Evolutionary conservation across 2,888 invertebrate genomes (phyloP).

Genomic region (Drosophila pseudotalamancana): DNA sequence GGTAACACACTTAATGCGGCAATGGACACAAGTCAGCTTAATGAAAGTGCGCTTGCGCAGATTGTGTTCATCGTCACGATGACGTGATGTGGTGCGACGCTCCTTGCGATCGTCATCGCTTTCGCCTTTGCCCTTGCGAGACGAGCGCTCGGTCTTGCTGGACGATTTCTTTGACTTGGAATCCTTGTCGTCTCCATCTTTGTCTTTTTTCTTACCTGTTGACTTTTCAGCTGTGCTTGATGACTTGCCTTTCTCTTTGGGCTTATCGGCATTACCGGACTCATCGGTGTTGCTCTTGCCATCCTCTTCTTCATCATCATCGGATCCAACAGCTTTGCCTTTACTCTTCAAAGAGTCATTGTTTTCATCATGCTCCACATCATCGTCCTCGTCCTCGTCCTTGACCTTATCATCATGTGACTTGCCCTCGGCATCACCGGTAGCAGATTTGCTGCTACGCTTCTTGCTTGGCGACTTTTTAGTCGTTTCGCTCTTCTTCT

Average conservation of each 20-base stretch:
- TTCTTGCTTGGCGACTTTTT: slow-evolving; percentile 62
- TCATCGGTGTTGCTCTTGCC: slow-evolving; percentile 83
- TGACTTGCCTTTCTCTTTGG: slow-evolving; percentile 69
- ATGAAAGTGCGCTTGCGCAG: slow-evolving; percentile 85
- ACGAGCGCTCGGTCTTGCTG: slow-evolving; percentile 70
- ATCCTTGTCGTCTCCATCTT: slow-evolving; percentile 80
- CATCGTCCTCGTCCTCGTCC: slow-evolving; percentile 54
- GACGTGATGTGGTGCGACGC: slow-evolving; percentile 60
- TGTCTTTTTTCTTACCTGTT: slow-evolving; percentile 84
- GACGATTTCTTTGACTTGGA: slow-evolving; percentile 67
- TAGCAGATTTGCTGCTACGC: slow-evolving; percentile 55
- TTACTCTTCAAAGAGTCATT: slow-evolving; percentile 69
- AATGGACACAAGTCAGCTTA: slow-evolving; percentile 91
- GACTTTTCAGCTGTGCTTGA: slow-evolving; percentile 62
- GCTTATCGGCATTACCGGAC: slow-evolving; percentile 77
- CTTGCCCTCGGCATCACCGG: slow-evolving; percentile 51
- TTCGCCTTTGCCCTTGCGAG: slow-evolving; percentile 80
- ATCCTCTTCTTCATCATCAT: slow-evolving; percentile 47
- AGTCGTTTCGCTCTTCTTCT: slow-evolving; percentile 60
- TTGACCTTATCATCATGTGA: slow-evolving; percentile 82
- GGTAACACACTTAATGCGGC: slow-evolving; percentile 89
- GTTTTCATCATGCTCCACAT: slow-evolving; percentile 55
- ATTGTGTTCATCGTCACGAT: slow-evolving; percentile 75
- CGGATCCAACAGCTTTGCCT: slow-evolving; percentile 50
- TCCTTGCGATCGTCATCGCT: slow-evolving; percentile 80